Conservation (phyloP, 2,113 vertebrate genomes). For the Carassius gibelio region DNA sequence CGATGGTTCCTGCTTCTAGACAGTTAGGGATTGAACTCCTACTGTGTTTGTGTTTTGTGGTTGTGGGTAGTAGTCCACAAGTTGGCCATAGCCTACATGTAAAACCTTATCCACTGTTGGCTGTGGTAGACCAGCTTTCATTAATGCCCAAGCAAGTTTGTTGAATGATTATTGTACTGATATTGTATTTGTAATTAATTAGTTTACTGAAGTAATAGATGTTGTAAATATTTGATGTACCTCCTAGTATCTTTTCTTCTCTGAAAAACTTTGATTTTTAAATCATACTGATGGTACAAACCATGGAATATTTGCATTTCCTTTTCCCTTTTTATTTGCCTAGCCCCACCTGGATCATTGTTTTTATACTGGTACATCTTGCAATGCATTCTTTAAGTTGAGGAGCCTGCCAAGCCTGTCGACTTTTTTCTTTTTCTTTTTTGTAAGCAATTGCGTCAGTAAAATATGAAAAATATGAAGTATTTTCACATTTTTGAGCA, state of each 20-base stretch:
- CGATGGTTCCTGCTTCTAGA: background rate
- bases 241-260: background rate
- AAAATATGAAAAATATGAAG: too few species aligned
- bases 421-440: too few species aligned
- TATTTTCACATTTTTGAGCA: too few species aligned
- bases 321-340: background rate
- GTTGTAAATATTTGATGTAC: background rate
- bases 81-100: too few species aligned
- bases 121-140: background rate
- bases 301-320: background rate
- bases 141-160: background rate
- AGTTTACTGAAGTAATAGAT: background rate
- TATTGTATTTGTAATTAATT: background rate
- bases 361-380: background rate
- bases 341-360: background rate
- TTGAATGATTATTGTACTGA: background rate
- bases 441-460: too few species aligned
- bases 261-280: background rate
- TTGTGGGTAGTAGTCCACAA: too few species aligned
- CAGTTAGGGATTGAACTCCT: too few species aligned
- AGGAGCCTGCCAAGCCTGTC: background rate
- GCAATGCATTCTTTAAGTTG: background rate
- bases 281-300: background rate
- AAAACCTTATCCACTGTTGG: background rate
- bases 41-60: too few species aligned